Evolutionary conservation across 2,797 vertebrate species (phyloP).

Genomic region (Muscicapa striata): DNA sequence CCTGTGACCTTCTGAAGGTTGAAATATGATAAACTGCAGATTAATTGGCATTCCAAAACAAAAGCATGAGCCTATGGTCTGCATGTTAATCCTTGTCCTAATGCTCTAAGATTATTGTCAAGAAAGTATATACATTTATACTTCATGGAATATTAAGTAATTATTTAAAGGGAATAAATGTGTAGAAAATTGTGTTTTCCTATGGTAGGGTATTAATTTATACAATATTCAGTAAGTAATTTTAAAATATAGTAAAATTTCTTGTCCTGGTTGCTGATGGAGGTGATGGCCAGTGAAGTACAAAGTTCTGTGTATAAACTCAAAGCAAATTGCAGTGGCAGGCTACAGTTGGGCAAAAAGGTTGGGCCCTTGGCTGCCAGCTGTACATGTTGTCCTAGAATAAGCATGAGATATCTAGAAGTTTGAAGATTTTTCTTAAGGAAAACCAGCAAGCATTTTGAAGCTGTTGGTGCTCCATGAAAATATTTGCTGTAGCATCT

Average conservation of each 20-base stretch:
- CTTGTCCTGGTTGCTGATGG: neutral
- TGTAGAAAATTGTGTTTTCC: neutral
- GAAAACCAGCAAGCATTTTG: neutral
- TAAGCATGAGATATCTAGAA: neutral
- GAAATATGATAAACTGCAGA: neutral
- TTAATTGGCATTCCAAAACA: slow-evolving; percentile 1
- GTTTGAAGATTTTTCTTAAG: neutral
- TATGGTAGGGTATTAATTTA: neutral
- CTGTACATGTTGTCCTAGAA: neutral
- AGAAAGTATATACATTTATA: neutral
- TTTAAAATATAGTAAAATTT: neutral
- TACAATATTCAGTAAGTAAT: neutral
- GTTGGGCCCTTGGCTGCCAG: neutral
- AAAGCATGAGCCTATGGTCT: neutral
- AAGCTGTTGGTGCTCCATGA: neutral
- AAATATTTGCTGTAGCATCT: neutral
- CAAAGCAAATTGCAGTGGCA: neutral
- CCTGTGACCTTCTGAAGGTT: slow-evolving; percentile 36
- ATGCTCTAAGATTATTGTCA: neutral
- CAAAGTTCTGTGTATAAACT: neutral
- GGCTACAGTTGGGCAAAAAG: neutral
- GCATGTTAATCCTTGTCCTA: neutral
- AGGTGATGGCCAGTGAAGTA: neutral
- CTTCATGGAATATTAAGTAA: neutral
- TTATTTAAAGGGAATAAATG: neutral